These are phyloP conservation scores for Deroptyus accipitrinus DNA, from an alignment of 2,113 vertebrate species.

Conservation along the genomic window DNA sequence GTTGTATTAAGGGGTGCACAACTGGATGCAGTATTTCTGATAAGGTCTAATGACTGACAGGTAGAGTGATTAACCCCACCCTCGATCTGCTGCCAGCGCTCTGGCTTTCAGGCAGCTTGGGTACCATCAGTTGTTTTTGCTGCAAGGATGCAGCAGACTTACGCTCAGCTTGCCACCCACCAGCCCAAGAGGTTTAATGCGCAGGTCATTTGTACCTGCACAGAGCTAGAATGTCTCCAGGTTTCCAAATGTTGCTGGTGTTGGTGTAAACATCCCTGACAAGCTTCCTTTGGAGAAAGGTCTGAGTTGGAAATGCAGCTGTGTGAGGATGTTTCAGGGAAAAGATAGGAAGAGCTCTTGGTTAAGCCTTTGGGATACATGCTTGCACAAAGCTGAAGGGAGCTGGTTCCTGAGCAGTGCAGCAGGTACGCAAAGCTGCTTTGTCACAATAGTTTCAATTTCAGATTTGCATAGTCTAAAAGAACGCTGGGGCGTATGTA, in stretches of 20 bases:
- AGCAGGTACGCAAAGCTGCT: rapidly evolving
- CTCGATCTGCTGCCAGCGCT: not conserved
- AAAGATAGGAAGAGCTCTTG: not conserved
- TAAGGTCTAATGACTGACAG: not conserved
- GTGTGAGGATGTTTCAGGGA: not conserved
- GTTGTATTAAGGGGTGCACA: not conserved
- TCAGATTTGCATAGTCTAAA: not conserved
- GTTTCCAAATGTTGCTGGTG: not conserved
- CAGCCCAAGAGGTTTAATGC: not conserved
- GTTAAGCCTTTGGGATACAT: not conserved
- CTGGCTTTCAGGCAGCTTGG: not conserved
- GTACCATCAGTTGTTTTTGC: not conserved
- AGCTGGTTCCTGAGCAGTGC: not conserved
- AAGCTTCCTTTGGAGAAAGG: not conserved
- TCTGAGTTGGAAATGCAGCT: not conserved
- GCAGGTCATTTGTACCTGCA: not conserved
- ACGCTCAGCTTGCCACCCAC: rapidly evolving
- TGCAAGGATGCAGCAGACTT: not conserved
- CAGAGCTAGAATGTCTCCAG: not conserved
- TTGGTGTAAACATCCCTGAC: not conserved
- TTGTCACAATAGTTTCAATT: not conserved
- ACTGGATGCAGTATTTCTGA: rapidly evolving
- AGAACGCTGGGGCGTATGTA: not conserved
- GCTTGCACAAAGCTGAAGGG: not conserved
- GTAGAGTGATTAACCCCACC: not conserved